These are phyloP conservation scores for Dione juno DNA, from an alignment of 2,888 invertebrate species.

Conservation along the genomic window DNA sequence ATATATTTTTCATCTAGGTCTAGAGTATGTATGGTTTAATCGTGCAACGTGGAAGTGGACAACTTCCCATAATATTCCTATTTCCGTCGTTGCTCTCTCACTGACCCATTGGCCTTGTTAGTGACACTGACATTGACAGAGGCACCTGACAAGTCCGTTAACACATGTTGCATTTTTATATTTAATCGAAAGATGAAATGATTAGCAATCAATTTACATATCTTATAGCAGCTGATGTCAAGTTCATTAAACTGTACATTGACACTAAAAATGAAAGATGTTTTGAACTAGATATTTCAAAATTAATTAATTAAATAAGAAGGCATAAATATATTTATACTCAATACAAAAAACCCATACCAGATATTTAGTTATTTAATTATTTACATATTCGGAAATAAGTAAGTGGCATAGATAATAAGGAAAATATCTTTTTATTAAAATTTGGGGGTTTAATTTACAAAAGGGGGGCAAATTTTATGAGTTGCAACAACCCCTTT, in stretches of 20 bases:
- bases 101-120: constrained; percentile 52
- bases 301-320: background rate
- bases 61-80: constrained; percentile 32
- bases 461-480: background rate
- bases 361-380: no score
- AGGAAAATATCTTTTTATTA: background rate
- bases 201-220: constrained; percentile 20
- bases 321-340: background rate
- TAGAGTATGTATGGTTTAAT: constrained; percentile 9
- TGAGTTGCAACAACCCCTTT: background rate
- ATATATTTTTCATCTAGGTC: constrained; percentile 23
- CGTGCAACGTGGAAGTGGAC: constrained; percentile 33
- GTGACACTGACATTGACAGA: constrained; percentile 46
- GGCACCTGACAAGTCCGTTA: constrained; percentile 33
- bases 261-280: constrained; percentile 12
- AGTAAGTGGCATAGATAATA: background rate
- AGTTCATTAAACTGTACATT: constrained; percentile 9
- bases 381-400: background rate
- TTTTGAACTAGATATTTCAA: constrained; percentile 11
- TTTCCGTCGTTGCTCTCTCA: constrained; percentile 45
- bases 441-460: no score
- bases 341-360: no score
- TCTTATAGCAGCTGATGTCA: constrained; percentile 15
- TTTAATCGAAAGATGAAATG: constrained; percentile 21
- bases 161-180: constrained; percentile 30